These are phyloP conservation scores for Tipula helvola DNA, from an alignment of 2,888 invertebrate genomes.

Conservation along the genomic window DNA sequence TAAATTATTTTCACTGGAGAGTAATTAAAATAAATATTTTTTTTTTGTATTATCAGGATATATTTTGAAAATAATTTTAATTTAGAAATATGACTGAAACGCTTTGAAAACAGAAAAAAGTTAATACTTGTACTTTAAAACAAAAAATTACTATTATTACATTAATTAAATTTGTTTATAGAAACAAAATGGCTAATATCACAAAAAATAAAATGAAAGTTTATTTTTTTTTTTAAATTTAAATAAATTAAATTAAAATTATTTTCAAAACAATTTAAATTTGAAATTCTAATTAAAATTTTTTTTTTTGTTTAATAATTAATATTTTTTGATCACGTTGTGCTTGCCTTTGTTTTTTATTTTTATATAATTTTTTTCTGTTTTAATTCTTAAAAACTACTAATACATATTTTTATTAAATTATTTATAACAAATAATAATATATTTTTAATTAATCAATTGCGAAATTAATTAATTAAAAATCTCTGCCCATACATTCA, in stretches of 20 bases:
- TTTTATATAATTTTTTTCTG: background rate
- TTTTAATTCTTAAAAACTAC: background rate
- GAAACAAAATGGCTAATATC: background rate
- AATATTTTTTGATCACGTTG: constrained; percentile 12
- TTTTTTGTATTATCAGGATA: constrained; percentile 1
- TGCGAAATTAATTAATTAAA: background rate
- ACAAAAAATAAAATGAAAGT: background rate
- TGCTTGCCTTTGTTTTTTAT: constrained; percentile 11
- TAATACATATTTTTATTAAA: background rate
- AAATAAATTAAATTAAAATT: background rate
- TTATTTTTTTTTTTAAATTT: background rate
- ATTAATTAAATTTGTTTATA: background rate
- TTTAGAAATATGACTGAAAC: background rate
- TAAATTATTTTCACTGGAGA: background rate
- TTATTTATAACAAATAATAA: background rate
- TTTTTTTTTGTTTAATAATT: background rate
- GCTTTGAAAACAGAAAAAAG: background rate
- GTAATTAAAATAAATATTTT: background rate
- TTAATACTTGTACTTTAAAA: background rate
- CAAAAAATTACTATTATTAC: background rate
- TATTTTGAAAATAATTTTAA: constrained; percentile 1
- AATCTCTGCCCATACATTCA: background rate
- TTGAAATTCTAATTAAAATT: constrained; percentile 6
- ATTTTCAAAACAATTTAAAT: constrained; percentile 4
- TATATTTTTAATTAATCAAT: constrained; percentile 6